Evolutionary conservation across 2,113 vertebrate species (phyloP).

Genomic region (Phalacrocorax carbo): DNA sequence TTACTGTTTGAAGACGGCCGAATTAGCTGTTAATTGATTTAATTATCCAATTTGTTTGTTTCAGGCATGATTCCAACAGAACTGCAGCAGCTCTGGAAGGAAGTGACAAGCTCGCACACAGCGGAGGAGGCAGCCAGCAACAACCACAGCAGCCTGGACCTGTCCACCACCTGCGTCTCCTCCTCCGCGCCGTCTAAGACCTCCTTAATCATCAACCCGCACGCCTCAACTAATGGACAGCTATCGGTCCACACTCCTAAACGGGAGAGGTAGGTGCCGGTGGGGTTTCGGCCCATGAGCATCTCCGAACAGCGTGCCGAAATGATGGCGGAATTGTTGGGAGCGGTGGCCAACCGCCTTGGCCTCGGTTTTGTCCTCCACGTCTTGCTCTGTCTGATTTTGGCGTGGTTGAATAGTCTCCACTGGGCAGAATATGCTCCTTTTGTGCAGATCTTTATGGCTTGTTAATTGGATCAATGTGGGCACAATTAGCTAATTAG

Average conservation of each 20-base stretch:
- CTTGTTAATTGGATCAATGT: constrained; percentile 53
- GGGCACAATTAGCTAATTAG: constrained; percentile 39
- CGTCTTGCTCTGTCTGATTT: neutral
- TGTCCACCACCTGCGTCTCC: constrained; percentile 84
- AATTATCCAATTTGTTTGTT: constrained; percentile 99
- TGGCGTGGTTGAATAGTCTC: constrained; percentile 10
- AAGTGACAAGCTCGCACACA: constrained; percentile 88
- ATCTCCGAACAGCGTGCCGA: fast-evolving
- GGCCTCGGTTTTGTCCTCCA: neutral
- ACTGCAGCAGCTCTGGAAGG: constrained; percentile 99
- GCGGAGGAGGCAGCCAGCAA: constrained; percentile 88
- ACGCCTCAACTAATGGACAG: constrained; percentile 93
- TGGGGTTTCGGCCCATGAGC: neutral
- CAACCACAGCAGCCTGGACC: constrained; percentile 90
- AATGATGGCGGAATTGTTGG: neutral
- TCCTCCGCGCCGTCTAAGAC: constrained; percentile 89
- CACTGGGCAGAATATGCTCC: neutral
- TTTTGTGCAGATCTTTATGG: neutral
- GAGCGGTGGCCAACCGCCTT: neutral
- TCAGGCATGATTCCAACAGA: constrained; percentile 99
- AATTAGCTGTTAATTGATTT: constrained; percentile 99
- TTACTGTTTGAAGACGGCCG: constrained; percentile 90
- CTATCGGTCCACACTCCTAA: constrained; percentile 90
- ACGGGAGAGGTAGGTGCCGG: constrained; percentile 87
- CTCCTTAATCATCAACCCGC: constrained; percentile 90